These are phyloP conservation scores for Anniella stebbinsi DNA, from an alignment of 2,797 vertebrate genomes.

Conservation along the genomic window DNA sequence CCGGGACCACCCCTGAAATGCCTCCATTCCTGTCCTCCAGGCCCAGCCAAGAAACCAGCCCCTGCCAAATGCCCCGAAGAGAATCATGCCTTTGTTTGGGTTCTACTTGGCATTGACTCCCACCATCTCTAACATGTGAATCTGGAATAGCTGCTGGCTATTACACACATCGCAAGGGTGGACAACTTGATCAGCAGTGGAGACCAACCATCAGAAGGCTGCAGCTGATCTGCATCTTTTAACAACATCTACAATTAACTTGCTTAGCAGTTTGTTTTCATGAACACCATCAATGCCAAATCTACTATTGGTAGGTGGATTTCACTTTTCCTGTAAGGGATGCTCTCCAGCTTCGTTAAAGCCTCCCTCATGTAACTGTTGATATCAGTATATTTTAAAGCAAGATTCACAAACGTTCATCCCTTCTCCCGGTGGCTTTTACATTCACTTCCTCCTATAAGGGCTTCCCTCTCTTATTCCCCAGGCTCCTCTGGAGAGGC, in stretches of 20 bases:
- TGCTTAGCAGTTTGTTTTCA: neutral
- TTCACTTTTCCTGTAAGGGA: neutral
- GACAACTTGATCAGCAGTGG: neutral
- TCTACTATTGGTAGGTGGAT: neutral
- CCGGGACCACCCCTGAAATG: slow-evolving; percentile 50
- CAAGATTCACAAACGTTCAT: too few species aligned
- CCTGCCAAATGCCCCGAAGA: slow-evolving; percentile 59
- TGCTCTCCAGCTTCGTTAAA: too few species aligned
- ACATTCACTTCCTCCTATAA: too few species aligned
- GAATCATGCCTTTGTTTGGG: slow-evolving; percentile 55
- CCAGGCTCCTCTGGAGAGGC: too few species aligned
- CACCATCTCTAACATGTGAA: slow-evolving; percentile 27
- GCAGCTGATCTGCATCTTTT: neutral
- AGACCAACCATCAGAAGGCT: neutral
- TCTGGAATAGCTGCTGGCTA: slow-evolving; percentile 6
- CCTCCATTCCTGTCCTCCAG: slow-evolving; percentile 45
- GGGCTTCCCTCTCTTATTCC: too few species aligned
- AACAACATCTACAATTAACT: neutral
- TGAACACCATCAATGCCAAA: neutral
- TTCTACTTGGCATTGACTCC: slow-evolving; percentile 42
- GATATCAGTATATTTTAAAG: neutral
- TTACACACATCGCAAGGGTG: slow-evolving; percentile 18
- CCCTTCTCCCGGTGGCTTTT: too few species aligned
- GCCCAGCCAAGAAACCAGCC: slow-evolving; percentile 48
- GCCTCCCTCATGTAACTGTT: neutral